Percentiles rank a stretch among this genome's conserved stretches.
phyloP scores from a whole-genome alignment of 2,113 vertebrate species.

The Gymnogyps californianus region DNA sequence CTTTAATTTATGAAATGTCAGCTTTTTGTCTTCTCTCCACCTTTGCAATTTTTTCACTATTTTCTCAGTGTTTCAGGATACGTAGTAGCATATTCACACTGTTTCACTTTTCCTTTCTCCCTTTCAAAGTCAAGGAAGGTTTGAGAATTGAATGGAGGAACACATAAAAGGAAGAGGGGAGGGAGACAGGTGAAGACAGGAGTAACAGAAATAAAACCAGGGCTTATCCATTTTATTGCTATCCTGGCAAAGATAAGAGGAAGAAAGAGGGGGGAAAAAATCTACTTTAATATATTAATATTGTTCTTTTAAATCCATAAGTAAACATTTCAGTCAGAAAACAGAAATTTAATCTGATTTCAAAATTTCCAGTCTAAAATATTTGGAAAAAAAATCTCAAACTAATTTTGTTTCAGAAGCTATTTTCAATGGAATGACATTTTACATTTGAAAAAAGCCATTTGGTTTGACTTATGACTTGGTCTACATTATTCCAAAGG shows the following conservation, averaged over 20 bases:
- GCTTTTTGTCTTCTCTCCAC: not conserved
- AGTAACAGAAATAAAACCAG: not conserved
- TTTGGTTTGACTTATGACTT: not conserved
- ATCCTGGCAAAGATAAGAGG: not conserved
- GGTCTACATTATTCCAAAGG: not conserved
- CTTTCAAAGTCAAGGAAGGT: not conserved
- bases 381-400: not conserved
- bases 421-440: not conserved
- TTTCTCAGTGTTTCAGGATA: not conserved
- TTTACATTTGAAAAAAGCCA: not conserved
- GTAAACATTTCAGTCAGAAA: not conserved
- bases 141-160: not conserved
- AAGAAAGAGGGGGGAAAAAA: not conserved
- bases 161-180: not conserved
- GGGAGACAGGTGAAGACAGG: not conserved
- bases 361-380: not conserved
- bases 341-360: not conserved
- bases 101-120: not conserved
- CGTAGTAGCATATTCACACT: not conserved
- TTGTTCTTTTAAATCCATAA: not conserved
- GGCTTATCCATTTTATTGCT: not conserved
- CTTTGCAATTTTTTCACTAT: not conserved
- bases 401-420: not conserved
- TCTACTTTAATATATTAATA: not conserved
- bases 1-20: not conserved